phyloP scores from a whole-genome alignment of 2,113 vertebrate genomes.

The Tachysurus fulvidraco region DNA sequence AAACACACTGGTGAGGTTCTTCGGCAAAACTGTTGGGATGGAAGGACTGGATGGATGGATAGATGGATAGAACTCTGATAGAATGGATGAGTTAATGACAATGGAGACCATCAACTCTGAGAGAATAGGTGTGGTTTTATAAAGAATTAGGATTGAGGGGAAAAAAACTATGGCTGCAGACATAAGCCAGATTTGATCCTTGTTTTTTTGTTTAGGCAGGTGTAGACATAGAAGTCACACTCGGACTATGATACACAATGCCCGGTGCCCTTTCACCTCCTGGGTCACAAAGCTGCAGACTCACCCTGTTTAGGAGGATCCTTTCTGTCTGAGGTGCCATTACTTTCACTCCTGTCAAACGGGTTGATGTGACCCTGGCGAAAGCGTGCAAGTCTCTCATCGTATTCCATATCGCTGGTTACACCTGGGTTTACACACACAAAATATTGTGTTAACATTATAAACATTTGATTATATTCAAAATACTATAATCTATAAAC shows the following conservation, averaged over 20 bases:
- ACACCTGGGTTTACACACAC: conserved; percentile 63
- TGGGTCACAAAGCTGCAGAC: conserved; percentile 26
- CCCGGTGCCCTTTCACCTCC: not conserved
- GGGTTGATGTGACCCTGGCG: conserved; percentile 95
- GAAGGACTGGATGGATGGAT: not conserved
- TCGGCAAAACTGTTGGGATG: not conserved
- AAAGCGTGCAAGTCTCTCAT: conserved; percentile 88
- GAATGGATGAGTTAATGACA: not conserved
- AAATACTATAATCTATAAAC: no score
- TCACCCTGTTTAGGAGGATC: conserved; percentile 72
- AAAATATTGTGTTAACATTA: not conserved
- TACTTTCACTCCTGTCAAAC: conserved; percentile 84
- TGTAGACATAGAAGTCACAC: not conserved
- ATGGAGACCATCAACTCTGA: not conserved
- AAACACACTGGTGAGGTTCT: no score
- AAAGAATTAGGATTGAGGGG: not conserved
- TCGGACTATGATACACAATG: not conserved
- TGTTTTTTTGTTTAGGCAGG: not conserved
- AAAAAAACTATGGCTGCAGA: not conserved
- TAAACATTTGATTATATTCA: not conserved
- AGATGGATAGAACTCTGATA: not conserved
- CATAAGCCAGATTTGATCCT: not conserved
- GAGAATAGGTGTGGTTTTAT: not conserved
- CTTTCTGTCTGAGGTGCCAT: conserved; percentile 58
- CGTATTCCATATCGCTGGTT: conserved; percentile 84